Evolutionary conservation across 23 tunicate species (phyloP), one percentile per base, ranked within the genome.

Genomic region (Halocynthia aurantium): DNA sequence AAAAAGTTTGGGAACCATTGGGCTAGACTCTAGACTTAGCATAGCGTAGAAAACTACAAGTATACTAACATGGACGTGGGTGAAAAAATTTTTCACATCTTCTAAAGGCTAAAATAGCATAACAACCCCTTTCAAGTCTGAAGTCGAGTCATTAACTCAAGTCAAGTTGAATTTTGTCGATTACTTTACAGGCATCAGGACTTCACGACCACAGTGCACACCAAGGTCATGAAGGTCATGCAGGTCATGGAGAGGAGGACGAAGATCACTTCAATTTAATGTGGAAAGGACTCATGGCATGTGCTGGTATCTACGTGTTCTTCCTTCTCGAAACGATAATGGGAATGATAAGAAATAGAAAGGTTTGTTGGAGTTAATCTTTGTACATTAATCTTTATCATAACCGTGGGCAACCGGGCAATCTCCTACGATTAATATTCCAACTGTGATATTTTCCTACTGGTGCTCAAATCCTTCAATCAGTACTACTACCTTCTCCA

Each of bases 271-370:
- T 76, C 40, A 70, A 80, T n/a, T 80, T 49, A 50, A 73, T 89
- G 57, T 51, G 76, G 79, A 89, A 92, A 56, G 84, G 86, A 17
- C 75, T 92, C 55, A 86, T 80, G 2, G 92, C 85, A 8, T 90
- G 89, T 8, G 21, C 75, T 5, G 98, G 98, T n/a, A 81, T 92
- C 13, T 92, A 92, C 67, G 19, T 82, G 0, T 92, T 92, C 82
- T 92, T 81, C 62, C 52, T 92, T n/a, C 71, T 92, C 67, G 98
- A 92, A 67, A 92, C 88, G 66, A 76, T 52, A 11, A 86, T 92
- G 98, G 76, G 77, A 8, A 49, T 92, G 15, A 15, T 78, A 44
- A 68, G 88, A 52, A 78, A 86, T 55, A 63, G 62, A 57, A 92
- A 81, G 68, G 78, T 73, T 31, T 31, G 44, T 31, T 31, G 44